Evolutionary conservation across 92 coral and sea anemone species (phyloP), one percentile per base, ranked within the genome.

Genomic region (Meandrina meandrites): DNA sequence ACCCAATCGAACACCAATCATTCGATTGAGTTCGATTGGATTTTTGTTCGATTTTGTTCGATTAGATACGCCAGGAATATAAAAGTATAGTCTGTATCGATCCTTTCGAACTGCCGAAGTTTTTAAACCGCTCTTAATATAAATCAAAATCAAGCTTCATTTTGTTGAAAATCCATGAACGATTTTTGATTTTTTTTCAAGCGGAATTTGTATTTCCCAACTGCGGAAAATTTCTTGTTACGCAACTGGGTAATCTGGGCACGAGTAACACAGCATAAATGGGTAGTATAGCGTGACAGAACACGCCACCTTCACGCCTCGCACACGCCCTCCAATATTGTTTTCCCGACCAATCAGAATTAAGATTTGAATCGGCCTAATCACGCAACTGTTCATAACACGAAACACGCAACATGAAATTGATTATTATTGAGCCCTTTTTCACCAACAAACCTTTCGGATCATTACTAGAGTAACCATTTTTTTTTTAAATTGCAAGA

Each of bases 271-370:
- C 21, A 60, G 21, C 8, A 22, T 9, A 1, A 13, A 27, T 50
- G 32, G 76, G 57, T 78, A 53, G 14, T 81, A 50, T 32, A 81
- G 89, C 85, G 85, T 86, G 85, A 86, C 84, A 86, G 45, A 84
- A 60, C 85, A 79, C 85, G 79, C 89, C 85, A 86, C 89, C 80
- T 42, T 15, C 53, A 86, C 89, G 79, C 89, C 89, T 50, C 37
- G 9, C 31, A 58, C 60, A 80, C 89, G 79, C 89, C 89, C 73
- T 32, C 72, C n/a, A n/a, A n/a, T n/a, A n/a, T n/a, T n/a, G n/a
- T n/a, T 16, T 0, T 0, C 2, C 0, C 70, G 21, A 37, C 89
- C 89, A 86, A 86, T 86, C 84, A 79, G 54, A 85, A 64, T 31
- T 7, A 35, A 48, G 78, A 3, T 37, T 37, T 15, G 64, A 8